Evolutionary conservation across 2,113 vertebrate species (phyloP).

Genomic region (Paratilapia polleni): DNA sequence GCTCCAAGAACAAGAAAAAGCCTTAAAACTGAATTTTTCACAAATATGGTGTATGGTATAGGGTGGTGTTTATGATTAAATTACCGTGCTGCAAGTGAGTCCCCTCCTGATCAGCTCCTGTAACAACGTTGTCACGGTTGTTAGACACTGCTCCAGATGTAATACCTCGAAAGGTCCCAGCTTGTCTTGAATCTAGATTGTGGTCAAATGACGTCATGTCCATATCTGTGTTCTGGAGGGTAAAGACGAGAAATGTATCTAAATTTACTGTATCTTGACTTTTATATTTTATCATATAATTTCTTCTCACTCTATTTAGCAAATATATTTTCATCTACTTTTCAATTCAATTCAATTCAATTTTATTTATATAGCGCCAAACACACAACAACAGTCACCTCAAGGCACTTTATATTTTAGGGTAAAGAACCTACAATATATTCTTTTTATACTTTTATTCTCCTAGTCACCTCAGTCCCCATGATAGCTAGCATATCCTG

Average conservation of each 20-base stretch:
- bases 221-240: constrained; percentile 84
- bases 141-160: constrained; percentile 1
- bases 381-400: no score
- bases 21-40: no score
- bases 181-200: neutral
- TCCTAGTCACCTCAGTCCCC: constrained; percentile 87
- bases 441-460: no score
- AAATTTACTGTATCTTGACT: neutral
- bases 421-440: no score
- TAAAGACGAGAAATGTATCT: neutral
- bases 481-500: constrained; percentile 94
- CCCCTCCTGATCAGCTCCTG: constrained; percentile 80
- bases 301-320: neutral
- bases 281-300: neutral
- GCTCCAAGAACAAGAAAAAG: no score
- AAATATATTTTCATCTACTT: neutral
- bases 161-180: neutral
- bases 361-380: no score
- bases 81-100: constrained; percentile 78
- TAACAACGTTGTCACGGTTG: neutral
- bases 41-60: no score
- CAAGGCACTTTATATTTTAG: no score
- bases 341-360: no score
- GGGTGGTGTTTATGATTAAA: neutral
- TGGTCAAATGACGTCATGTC: constrained; percentile 53